Conservation (phyloP, 2,797 vertebrate genomes). For the Hydrolagus colliei region DNA sequence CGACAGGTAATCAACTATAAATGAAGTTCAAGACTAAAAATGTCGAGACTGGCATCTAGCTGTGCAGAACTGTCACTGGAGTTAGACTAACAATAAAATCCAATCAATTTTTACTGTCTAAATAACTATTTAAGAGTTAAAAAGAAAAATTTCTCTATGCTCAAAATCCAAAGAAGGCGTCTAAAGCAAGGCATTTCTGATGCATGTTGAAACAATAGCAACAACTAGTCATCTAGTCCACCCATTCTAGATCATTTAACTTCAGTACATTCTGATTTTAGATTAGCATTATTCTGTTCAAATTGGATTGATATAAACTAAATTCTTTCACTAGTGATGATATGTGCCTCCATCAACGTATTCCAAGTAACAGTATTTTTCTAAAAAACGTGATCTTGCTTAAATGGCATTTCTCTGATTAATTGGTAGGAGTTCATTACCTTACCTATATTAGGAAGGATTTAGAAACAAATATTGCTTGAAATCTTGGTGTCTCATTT, state of each 20-base stretch:
- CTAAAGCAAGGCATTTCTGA: too few species aligned
- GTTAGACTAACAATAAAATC: too few species aligned
- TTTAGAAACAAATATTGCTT: background rate
- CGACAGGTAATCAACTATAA: conserved; percentile 70
- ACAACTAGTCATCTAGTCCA: too few species aligned
- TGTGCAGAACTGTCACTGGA: too few species aligned
- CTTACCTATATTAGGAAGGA: background rate
- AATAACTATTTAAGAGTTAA: too few species aligned
- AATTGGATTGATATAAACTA: background rate
- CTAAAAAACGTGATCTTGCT: background rate
- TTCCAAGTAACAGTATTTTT: background rate
- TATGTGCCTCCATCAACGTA: background rate
- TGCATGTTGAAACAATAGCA: too few species aligned
- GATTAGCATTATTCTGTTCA: background rate
- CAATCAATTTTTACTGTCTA: too few species aligned
- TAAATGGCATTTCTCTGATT: background rate
- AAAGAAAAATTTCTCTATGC: too few species aligned
- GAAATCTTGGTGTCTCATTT: background rate
- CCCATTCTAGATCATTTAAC: too few species aligned
- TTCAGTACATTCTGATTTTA: background rate
- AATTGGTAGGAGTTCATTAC: background rate
- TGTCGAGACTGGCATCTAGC: too few species aligned
- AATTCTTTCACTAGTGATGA: background rate
- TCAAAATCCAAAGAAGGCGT: too few species aligned
- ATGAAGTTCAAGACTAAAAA: too few species aligned